These are phyloP conservation scores for Hippoglossus hippoglossus DNA, from an alignment of 2,797 vertebrate genomes.

Conservation along the genomic window DNA sequence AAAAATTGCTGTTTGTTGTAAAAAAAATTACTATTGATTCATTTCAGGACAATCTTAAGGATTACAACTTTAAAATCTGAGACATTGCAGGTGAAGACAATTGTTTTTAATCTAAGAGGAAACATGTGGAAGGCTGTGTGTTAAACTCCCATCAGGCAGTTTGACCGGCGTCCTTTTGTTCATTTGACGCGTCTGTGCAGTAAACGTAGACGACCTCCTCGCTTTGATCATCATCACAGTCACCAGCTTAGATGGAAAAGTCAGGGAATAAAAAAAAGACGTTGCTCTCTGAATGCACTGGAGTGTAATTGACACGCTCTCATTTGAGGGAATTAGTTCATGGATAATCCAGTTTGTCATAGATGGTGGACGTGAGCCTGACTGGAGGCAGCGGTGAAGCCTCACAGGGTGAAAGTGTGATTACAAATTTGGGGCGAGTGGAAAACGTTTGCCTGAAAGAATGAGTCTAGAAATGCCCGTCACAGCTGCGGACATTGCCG, in stretches of 20 bases:
- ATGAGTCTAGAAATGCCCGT: background rate
- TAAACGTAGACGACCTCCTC: slow-evolving; percentile 7
- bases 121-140: too few species aligned
- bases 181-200: background rate
- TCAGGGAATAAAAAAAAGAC: slow-evolving; percentile 52
- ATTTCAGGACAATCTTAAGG: slow-evolving; percentile 4
- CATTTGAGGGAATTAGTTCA: slow-evolving; percentile 18
- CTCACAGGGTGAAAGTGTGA: slow-evolving; percentile 18
- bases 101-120: background rate
- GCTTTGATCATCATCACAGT: slow-evolving; percentile 23
- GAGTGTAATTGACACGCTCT: slow-evolving; percentile 42
- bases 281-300: slow-evolving; percentile 31
- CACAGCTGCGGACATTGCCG: background rate
- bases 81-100: background rate
- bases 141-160: background rate
- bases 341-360: slow-evolving; percentile 36
- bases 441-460: slow-evolving; percentile 35
- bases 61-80: background rate
- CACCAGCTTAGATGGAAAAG: slow-evolving; percentile 50
- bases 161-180: slow-evolving; percentile 23
- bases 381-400: background rate
- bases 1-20: too few species aligned
- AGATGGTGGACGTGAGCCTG: slow-evolving; percentile 14
- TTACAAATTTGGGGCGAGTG: background rate
- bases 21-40: background rate